Percentiles rank a stretch among this genome's conserved stretches.
phyloP scores from a whole-genome alignment of 1,140 invertebrate species.

The Gyrodactylus bullatarudis region DNA sequence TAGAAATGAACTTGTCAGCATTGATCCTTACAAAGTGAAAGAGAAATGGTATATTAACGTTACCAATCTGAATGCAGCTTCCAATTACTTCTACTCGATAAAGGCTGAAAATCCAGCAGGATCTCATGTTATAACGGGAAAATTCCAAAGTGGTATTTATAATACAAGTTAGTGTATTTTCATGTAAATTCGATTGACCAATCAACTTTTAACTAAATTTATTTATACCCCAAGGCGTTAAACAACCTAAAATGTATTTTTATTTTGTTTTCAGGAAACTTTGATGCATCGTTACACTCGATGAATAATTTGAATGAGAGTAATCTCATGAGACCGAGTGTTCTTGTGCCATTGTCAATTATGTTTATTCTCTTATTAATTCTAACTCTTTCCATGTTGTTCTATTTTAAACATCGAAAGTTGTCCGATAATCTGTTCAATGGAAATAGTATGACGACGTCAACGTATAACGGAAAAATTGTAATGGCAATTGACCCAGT shows the following conservation, averaged over 20 bases:
- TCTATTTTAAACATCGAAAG: neutral
- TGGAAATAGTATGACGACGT: neutral
- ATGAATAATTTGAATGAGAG: neutral
- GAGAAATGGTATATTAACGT: neutral
- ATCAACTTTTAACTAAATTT: neutral
- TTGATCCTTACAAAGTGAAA: neutral
- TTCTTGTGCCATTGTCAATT: neutral
- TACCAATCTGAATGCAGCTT: neutral
- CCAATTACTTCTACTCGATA: neutral
- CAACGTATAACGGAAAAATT: neutral
- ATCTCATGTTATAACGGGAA: neutral
- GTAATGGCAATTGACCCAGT: neutral
- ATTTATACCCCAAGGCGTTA: too few species aligned
- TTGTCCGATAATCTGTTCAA: neutral
- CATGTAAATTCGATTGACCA: neutral
- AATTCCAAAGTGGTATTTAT: neutral
- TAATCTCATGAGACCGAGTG: neutral
- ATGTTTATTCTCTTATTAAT: neutral
- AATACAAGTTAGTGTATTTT: neutral
- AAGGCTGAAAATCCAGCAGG: neutral
- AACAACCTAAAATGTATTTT: too few species aligned
- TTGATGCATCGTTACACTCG: neutral
- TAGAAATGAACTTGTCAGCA: neutral
- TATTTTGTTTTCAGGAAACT: neutral
- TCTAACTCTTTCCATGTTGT: neutral